Evolutionary conservation across 2,888 invertebrate genomes (phyloP), one percentile per base, ranked within the genome.

Genomic region (Apodemia zela): DNA sequence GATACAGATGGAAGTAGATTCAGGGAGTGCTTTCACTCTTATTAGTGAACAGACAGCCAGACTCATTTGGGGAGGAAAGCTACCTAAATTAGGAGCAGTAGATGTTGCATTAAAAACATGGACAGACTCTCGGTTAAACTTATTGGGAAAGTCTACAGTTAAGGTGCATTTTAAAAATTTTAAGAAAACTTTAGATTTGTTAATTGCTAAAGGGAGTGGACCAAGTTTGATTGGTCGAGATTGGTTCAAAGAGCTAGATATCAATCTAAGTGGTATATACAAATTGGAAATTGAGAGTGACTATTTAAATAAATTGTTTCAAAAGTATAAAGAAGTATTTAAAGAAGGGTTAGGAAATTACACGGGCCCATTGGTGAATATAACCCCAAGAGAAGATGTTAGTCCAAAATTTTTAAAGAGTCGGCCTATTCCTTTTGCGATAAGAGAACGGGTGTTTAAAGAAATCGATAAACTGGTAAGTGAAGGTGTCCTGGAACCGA

Each of bases 1-100:
- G 4, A 47, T 47, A 47, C 47, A 47, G 47, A 47, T n/a, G 47
- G 45, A 47, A 47, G 8, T 47, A 47, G 47, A 47, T 47, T 47
- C 17, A 47, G 47, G 17, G n/a, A 47, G 47, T 17, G 47, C 17
- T 3, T 47, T 47, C 8, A 17, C 45, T 47, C 17, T 47, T 47
- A 47, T n/a, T n/a, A 45, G 45, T 10, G 5, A 42, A 42, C 15
- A 42, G 42, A 42, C 42, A 42, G 13, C 42, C 15, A 42, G 15
- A 10, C 13, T 15, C 15, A 42, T 42, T 15, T 42, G 15, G 42
- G 42, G 15, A n/a, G 15, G 15, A 15, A 42, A 15, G 10, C 15
- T 42, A 3, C 42, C 42, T 15, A n/a, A 42, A 42, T 42, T 42
- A 4, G 15, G 10, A 15, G 10, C 15, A 15, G 42, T n/a, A 42